phyloP scores from a whole-genome alignment of 2,113 vertebrate genomes.

The Butorides virescens region DNA sequence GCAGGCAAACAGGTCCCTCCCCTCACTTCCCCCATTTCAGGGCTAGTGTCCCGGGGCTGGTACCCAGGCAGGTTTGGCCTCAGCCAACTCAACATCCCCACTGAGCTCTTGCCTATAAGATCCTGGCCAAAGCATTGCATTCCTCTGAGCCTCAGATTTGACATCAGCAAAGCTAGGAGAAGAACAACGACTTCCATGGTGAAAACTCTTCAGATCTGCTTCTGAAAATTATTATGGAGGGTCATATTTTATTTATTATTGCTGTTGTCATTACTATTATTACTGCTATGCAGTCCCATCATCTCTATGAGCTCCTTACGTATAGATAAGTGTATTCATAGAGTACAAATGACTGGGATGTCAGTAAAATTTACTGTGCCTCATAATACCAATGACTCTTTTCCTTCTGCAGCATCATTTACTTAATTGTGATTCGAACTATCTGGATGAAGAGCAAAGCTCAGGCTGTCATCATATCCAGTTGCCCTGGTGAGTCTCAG shows the following conservation, averaged over 20 bases:
- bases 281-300: not conserved
- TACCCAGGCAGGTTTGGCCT: not conserved
- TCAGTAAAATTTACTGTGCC: not conserved
- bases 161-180: not conserved
- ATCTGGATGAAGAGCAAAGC: constrained; percentile 81
- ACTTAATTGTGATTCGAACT: constrained; percentile 76
- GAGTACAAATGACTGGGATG: accelerated
- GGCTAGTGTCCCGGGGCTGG: not conserved
- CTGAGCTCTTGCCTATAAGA: not conserved
- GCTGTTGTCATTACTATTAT: not conserved
- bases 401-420: constrained; percentile 64
- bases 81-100: not conserved
- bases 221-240: not conserved
- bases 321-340: not conserved
- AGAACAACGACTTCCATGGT: accelerated
- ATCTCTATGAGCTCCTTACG: not conserved
- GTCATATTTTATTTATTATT: not conserved
- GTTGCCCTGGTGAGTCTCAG: constrained; percentile 71
- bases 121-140: not conserved
- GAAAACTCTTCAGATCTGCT: not conserved
- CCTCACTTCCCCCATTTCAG: not conserved
- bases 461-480: constrained; percentile 63
- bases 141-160: not conserved
- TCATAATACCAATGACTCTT: not conserved
- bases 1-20: not conserved